Percentiles rank a stretch among this genome's conserved stretches.
These are phyloP conservation scores for Meloidogyne chitwoodi DNA, from an alignment of 1,140 invertebrate genomes.

Conservation along the genomic window DNA sequence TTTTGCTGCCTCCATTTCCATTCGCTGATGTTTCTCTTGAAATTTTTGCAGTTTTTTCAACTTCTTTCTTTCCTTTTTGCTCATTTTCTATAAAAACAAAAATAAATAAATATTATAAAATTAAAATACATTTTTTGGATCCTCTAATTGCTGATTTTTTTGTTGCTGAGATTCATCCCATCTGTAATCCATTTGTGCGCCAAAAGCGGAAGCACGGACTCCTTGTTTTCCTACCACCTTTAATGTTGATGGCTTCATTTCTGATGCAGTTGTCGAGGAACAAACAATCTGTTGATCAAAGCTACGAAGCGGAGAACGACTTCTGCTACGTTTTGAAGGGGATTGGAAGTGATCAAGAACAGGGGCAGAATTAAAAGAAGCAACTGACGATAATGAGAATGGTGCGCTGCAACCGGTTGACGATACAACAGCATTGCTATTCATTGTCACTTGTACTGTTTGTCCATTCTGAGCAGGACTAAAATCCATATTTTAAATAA, in stretches of 20 bases:
- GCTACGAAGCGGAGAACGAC: neutral
- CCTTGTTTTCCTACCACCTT: neutral
- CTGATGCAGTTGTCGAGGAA: neutral
- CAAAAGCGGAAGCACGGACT: neutral
- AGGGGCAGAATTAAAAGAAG: neutral
- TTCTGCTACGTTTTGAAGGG: neutral
- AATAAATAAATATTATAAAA: neutral
- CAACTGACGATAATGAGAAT: neutral
- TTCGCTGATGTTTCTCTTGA: constrained; percentile 19
- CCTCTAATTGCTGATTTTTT: neutral
- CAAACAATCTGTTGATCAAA: neutral
- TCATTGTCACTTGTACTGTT: neutral
- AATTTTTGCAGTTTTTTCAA: constrained; percentile 31
- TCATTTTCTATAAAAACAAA: constrained; percentile 11
- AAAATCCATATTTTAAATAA: neutral
- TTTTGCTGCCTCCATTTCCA: neutral
- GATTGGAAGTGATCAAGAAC: neutral
- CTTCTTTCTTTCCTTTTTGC: constrained; percentile 31
- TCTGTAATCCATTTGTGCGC: neutral
- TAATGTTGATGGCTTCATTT: neutral
- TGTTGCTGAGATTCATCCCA: neutral
- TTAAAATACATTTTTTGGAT: neutral
- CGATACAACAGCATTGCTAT: neutral
- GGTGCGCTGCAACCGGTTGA: neutral
- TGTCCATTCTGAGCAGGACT: neutral